phyloP scores from a whole-genome alignment of 1,140 invertebrate genomes.

The Trissolcus basalis region DNA sequence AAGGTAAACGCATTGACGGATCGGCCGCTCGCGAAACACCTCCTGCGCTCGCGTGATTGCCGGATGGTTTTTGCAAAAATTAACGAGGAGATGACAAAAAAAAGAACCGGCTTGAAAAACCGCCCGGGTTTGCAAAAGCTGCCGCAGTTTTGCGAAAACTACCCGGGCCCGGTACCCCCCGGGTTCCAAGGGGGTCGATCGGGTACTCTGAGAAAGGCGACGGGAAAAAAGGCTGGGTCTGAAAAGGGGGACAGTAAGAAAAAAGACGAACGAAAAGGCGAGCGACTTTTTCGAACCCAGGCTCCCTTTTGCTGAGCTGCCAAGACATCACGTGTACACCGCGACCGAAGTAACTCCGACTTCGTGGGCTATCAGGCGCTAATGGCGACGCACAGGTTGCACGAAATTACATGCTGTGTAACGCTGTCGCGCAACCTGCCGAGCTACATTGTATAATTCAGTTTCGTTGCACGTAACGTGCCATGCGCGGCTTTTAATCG shows the following conservation, averaged over 20 bases:
- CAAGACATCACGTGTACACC: constrained; percentile 13
- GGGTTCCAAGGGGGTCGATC: neutral
- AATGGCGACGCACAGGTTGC: constrained; percentile 39
- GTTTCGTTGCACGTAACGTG: neutral
- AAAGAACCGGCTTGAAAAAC: constrained; percentile 35
- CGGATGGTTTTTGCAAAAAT: constrained; percentile 57
- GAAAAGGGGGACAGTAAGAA: too few relatives aligned
- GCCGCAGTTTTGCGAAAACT: constrained; percentile 10
- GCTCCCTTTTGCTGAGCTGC: neutral
- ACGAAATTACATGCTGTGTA: constrained; percentile 32
- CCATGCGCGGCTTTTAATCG: constrained; percentile 1
- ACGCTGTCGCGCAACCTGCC: constrained; percentile 9
- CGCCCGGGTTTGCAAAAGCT: constrained; percentile 31
- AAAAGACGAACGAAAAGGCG: too few relatives aligned
- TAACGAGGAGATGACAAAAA: constrained; percentile 56
- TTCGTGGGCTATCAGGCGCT: constrained; percentile 42
- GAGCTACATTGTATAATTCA: neutral
- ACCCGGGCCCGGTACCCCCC: neutral
- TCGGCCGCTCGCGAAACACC: constrained; percentile 45
- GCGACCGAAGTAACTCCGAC: constrained; percentile 14
- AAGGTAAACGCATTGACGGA: constrained; percentile 53
- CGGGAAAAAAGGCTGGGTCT: too few relatives aligned
- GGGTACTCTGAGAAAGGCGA: neutral
- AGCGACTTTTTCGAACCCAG: too few relatives aligned
- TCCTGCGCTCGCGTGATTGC: constrained; percentile 44